phyloP scores from a whole-genome alignment of 2,113 vertebrate genomes.

The Aythya baeri region DNA sequence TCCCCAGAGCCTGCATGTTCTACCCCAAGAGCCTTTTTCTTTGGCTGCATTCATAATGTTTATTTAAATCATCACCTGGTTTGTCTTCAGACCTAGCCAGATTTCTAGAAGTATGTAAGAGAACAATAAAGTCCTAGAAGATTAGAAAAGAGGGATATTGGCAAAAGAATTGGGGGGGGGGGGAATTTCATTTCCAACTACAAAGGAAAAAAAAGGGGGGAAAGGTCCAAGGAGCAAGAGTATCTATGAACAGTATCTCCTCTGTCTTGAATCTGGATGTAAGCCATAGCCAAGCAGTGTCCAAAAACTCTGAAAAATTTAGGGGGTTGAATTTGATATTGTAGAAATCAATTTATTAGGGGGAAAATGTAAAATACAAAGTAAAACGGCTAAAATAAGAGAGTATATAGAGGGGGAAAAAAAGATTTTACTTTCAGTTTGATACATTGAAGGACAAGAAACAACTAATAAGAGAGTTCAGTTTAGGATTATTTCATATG shows the following conservation, averaged over 20 bases:
- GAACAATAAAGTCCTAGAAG: neutral
- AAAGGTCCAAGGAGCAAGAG: neutral
- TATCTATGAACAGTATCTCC: neutral
- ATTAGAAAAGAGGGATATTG: neutral
- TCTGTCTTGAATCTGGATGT: neutral
- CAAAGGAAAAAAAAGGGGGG: neutral
- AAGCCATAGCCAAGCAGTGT: neutral
- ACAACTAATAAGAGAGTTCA: neutral
- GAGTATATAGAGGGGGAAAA: neutral
- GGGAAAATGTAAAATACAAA: neutral
- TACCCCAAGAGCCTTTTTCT: neutral
- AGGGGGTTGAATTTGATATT: neutral
- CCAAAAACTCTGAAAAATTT: neutral
- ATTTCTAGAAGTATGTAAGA: conserved; percentile 37
- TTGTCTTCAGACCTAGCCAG: neutral
- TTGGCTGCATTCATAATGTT: neutral
- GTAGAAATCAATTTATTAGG: neutral
- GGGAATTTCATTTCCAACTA: neutral
- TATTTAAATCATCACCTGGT: conserved; percentile 26
- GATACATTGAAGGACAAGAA: neutral
- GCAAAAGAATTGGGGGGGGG: neutral
- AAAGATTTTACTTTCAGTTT: neutral
- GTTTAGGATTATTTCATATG: neutral
- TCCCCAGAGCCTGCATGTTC: neutral
- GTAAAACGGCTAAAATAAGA: neutral